A percentile compares a stretch with the other conserved stretches of the same genome.
phyloP scores from a whole-genome alignment of 2,113 vertebrate genomes.

The Macrotus californicus region DNA sequence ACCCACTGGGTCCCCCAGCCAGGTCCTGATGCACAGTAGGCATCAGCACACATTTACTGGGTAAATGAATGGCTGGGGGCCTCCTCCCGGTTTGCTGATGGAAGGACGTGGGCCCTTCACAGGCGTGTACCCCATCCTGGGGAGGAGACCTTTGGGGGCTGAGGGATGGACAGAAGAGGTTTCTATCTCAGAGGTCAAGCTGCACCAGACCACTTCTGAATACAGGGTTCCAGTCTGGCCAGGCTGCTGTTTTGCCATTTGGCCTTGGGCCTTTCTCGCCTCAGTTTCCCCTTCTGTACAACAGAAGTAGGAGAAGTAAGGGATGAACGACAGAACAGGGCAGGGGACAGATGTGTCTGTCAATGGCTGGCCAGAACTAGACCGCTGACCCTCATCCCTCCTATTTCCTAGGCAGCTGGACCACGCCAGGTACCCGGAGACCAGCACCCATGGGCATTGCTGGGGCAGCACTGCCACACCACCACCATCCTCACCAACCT shows the following conservation, averaged over 20 bases:
- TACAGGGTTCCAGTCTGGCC: not conserved
- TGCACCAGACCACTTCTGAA: not conserved
- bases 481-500: conserved; percentile 35
- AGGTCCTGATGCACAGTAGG: not conserved
- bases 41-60: not conserved
- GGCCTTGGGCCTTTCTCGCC: not conserved
- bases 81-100: not conserved
- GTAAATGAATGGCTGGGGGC: not conserved
- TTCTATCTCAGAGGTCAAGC: not conserved
- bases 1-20: not conserved
- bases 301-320: not conserved
- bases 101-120: not conserved
- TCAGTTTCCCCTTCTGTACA: not conserved
- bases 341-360: not conserved
- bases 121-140: not conserved
- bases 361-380: not conserved
- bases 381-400: not conserved
- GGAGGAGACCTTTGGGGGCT: not conserved
- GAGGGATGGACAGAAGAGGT: not conserved
- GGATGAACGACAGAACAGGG: not conserved
- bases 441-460: conserved; percentile 49
- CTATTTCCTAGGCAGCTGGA: conserved; percentile 48
- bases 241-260: not conserved
- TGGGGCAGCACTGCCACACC: conserved; percentile 67
- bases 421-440: not conserved